A percentile compares a stretch with the other conserved stretches of the same genome.
These are phyloP conservation scores for Oncorhynchus tshawytscha DNA, from an alignment of 2,113 vertebrate genomes.

Conservation along the genomic window DNA sequence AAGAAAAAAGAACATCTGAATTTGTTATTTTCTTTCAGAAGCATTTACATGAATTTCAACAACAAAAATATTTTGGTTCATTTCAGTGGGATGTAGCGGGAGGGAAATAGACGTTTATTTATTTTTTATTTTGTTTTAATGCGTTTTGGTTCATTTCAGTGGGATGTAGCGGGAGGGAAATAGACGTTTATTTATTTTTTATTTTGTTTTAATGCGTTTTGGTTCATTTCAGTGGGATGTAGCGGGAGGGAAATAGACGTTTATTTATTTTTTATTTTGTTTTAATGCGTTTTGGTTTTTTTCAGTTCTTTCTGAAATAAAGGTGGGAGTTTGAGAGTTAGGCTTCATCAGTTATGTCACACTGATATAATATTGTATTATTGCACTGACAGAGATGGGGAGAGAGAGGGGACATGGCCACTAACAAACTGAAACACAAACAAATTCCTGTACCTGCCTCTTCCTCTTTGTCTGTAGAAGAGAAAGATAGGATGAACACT, in stretches of 20 bases:
- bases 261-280: slow-evolving; percentile 68
- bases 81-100: slow-evolving; percentile 58
- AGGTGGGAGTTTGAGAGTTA: slow-evolving; percentile 51
- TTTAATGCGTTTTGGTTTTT: slow-evolving; percentile 41
- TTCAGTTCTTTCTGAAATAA: slow-evolving; percentile 52
- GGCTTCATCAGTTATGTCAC: slow-evolving; percentile 48
- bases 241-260: slow-evolving; percentile 60
- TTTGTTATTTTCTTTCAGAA: slow-evolving; percentile 6
- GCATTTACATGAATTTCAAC: slow-evolving; percentile 47
- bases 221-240: too few species aligned
- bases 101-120: slow-evolving; percentile 67
- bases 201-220: slow-evolving; percentile 37
- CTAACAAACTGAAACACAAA: slow-evolving; percentile 66
- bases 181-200: slow-evolving; percentile 71
- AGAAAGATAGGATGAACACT: slow-evolving; percentile 13
- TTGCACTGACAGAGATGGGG: slow-evolving; percentile 53
- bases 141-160: slow-evolving; percentile 46
- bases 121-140: slow-evolving; percentile 57
- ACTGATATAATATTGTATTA: slow-evolving; percentile 21
- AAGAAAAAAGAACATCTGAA: slow-evolving; percentile 53
- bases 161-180: slow-evolving; percentile 49
- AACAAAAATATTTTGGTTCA: slow-evolving; percentile 42
- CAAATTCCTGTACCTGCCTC: slow-evolving; percentile 53
- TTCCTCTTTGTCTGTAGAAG: slow-evolving; percentile 40
- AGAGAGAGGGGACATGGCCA: slow-evolving; percentile 57